phyloP scores from a whole-genome alignment of 2,797 vertebrate genomes.

The Macrochelys suwanniensis region DNA sequence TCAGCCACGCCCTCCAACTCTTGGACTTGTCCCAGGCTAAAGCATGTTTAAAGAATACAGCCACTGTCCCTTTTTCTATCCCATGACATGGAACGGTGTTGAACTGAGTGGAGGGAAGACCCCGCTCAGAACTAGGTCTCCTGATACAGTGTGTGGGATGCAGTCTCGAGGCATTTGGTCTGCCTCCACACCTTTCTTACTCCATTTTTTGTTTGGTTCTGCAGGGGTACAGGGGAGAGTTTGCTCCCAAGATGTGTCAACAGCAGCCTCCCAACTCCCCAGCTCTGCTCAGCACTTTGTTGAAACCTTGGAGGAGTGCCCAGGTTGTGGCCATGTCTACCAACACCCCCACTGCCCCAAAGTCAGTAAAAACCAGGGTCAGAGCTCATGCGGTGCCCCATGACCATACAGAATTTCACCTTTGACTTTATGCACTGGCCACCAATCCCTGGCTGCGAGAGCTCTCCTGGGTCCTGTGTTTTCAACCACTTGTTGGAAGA shows the following conservation, averaged over 20 bases:
- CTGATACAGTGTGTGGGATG: not conserved
- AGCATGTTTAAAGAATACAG: not conserved
- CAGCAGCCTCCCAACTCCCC: not conserved
- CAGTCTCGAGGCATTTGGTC: not conserved
- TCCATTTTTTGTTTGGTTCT: slow-evolving; percentile 49
- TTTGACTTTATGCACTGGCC: not conserved
- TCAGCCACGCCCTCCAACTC: not conserved
- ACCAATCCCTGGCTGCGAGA: not conserved
- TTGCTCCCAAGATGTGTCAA: not conserved
- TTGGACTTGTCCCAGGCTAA: not conserved
- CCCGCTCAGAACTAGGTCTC: not conserved
- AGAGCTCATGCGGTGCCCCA: slow-evolving; percentile 13
- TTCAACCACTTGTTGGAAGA: slow-evolving; percentile 38
- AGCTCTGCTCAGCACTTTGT: not conserved
- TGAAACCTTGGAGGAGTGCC: slow-evolving; percentile 4
- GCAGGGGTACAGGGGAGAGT: slow-evolving; percentile 41
- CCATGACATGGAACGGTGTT: not conserved
- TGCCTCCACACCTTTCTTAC: not conserved
- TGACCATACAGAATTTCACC: not conserved
- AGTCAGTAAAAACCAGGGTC: slow-evolving; percentile 22
- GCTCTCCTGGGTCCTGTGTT: slow-evolving; percentile 33
- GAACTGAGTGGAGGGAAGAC: not conserved
- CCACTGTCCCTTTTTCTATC: not conserved
- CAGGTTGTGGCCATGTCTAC: not conserved
- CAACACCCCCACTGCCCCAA: not conserved